phyloP scores from a whole-genome alignment of 2,113 vertebrate genomes.

The Varanus komodoensis region DNA sequence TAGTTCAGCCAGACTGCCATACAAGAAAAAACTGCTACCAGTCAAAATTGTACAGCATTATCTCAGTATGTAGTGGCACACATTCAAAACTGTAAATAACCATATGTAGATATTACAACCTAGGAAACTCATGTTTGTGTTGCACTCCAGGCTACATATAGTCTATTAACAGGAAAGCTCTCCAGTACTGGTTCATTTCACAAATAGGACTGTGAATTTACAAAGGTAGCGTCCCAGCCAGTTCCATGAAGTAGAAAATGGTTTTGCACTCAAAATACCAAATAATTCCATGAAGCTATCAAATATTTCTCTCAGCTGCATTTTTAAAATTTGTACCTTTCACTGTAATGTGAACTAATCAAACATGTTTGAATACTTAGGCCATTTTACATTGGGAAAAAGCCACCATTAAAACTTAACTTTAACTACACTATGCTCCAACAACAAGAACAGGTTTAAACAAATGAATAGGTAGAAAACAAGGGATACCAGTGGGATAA shows the following conservation, averaged over 20 bases:
- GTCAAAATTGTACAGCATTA: slow-evolving; percentile 81
- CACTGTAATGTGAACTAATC: slow-evolving; percentile 70
- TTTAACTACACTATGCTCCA: slow-evolving; percentile 66
- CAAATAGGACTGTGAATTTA: slow-evolving; percentile 74
- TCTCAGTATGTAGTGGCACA: slow-evolving; percentile 81
- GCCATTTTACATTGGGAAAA: slow-evolving; percentile 58
- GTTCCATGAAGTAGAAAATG: slow-evolving; percentile 79
- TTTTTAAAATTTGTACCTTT: slow-evolving; percentile 74
- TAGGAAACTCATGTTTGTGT: slow-evolving; percentile 78
- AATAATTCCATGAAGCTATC: slow-evolving; percentile 81
- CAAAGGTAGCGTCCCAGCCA: slow-evolving; percentile 78
- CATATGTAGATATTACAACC: slow-evolving; percentile 78
- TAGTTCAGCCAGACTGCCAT: slow-evolving; percentile 83
- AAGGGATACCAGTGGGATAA: slow-evolving; percentile 65
- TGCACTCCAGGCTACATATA: slow-evolving; percentile 81
- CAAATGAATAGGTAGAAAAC: slow-evolving; percentile 61
- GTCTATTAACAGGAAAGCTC: slow-evolving; percentile 80
- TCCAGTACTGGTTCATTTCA: slow-evolving; percentile 74
- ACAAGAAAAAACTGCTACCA: slow-evolving; percentile 85
- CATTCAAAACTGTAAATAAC: slow-evolving; percentile 83
- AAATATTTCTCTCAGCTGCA: slow-evolving; percentile 76
- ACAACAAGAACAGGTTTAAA: slow-evolving; percentile 57
- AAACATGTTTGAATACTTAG: slow-evolving; percentile 62
- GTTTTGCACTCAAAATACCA: slow-evolving; percentile 74
- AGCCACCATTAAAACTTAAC: slow-evolving; percentile 64